These are phyloP conservation scores for Hucho hucho DNA, from an alignment of 2,113 vertebrate species.

Conservation along the genomic window DNA sequence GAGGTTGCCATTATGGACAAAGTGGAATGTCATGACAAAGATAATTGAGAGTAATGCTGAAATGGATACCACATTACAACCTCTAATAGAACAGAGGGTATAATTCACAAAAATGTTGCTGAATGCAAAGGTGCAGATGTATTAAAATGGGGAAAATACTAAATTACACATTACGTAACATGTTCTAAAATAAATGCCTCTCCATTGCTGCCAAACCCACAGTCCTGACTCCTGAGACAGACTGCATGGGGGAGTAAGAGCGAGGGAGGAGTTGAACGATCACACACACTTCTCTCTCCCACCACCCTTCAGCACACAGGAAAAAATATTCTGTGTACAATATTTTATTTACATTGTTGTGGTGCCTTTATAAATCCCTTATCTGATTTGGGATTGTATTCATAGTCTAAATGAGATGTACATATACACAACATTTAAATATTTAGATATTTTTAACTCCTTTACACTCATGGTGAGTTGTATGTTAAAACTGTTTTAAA, in stretches of 20 bases:
- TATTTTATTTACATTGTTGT: background rate
- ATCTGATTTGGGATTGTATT: background rate
- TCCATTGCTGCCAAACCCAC: slow-evolving; percentile 49
- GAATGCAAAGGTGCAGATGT: slow-evolving; percentile 15
- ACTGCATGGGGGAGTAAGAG: background rate
- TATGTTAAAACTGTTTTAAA: background rate
- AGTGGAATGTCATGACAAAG: background rate
- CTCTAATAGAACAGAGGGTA: background rate
- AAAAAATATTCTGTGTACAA: background rate
- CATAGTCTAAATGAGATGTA: too few species aligned
- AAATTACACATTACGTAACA: slow-evolving; percentile 26
- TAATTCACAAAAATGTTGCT: background rate
- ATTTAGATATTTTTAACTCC: too few species aligned
- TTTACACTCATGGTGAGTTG: background rate
- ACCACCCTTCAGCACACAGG: background rate
- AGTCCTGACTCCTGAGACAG: slow-evolving; percentile 31
- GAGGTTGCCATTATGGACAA: slow-evolving; percentile 9
- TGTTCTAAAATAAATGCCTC: slow-evolving; percentile 42
- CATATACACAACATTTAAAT: too few species aligned
- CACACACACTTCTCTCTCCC: background rate
- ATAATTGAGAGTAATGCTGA: background rate
- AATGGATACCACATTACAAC: background rate
- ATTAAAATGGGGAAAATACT: slow-evolving; percentile 19
- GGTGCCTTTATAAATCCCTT: background rate
- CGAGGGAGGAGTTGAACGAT: background rate